Evolutionary conservation across 2,113 vertebrate species (phyloP).

Genomic region (Merops nubicus): DNA sequence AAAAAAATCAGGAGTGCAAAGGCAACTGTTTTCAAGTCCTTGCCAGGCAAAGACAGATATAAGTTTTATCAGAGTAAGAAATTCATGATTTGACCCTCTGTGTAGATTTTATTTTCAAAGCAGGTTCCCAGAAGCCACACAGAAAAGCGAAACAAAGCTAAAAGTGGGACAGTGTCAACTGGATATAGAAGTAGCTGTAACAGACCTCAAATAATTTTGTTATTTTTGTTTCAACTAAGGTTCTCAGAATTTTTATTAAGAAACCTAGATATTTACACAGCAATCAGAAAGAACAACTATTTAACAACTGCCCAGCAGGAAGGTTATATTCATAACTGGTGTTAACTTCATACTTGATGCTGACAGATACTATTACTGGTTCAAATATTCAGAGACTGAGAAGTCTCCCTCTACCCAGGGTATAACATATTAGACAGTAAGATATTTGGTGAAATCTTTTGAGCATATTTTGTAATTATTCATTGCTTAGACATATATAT

Average conservation of each 20-base stretch:
- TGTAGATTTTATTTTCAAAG: slow-evolving; percentile 39
- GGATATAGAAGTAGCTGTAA: slow-evolving; percentile 46
- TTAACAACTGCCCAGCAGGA: not conserved
- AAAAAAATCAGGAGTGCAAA: not conserved
- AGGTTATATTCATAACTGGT: slow-evolving; percentile 6
- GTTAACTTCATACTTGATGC: not conserved
- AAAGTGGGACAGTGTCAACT: slow-evolving; percentile 63
- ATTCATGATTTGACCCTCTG: slow-evolving; percentile 19
- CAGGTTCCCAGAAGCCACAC: slow-evolving; percentile 30
- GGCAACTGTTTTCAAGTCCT: not conserved
- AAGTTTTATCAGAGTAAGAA: not conserved
- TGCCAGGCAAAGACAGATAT: not conserved
- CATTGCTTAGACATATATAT: not conserved
- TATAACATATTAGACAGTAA: not conserved
- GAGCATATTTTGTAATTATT: not conserved
- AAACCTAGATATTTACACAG: slow-evolving; percentile 29
- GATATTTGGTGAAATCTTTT: not conserved
- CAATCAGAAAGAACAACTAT: slow-evolving; percentile 25
- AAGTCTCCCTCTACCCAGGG: not conserved
- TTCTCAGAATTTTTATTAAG: slow-evolving; percentile 40
- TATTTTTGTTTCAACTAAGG: slow-evolving; percentile 67
- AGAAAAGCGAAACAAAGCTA: slow-evolving; percentile 63
- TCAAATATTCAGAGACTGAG: slow-evolving; percentile 1
- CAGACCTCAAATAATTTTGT: slow-evolving; percentile 50
- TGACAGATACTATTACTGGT: not conserved